Conservation (phyloP, 2,113 vertebrate genomes). For the Acanthochromis polyacanthus region DNA sequence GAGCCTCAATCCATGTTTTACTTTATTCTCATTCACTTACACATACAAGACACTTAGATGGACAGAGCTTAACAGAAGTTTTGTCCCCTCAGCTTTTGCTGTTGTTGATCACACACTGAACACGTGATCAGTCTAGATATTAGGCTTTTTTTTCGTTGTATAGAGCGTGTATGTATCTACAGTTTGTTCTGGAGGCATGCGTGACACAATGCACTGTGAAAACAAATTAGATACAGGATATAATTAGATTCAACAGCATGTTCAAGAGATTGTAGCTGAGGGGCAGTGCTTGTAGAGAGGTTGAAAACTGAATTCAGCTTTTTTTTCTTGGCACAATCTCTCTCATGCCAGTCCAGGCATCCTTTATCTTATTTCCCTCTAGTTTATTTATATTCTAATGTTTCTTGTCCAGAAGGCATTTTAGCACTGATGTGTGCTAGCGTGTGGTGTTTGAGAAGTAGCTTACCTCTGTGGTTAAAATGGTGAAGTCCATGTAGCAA, state of each 20-base stretch:
- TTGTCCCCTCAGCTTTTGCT: too few species aligned
- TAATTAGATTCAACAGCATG: not conserved
- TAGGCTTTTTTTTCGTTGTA: not conserved
- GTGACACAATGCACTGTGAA: slow-evolving; percentile 11
- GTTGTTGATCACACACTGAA: too few species aligned
- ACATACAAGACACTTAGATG: too few species aligned
- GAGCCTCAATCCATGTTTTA: too few species aligned
- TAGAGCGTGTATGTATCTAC: not conserved
- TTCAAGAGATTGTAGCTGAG: not conserved
- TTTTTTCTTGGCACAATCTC: not conserved
- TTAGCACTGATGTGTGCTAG: not conserved
- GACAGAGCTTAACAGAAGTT: too few species aligned
- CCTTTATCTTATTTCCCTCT: not conserved
- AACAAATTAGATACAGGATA: not conserved
- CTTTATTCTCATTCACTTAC: too few species aligned
- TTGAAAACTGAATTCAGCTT: not conserved
- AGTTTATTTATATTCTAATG: not conserved
- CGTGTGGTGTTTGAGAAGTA: not conserved
- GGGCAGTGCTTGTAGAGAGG: too few species aligned
- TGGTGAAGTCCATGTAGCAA: not conserved
- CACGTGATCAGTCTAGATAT: not conserved
- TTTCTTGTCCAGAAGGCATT: not conserved
- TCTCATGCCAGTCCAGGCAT: not conserved
- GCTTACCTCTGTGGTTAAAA: slow-evolving; percentile 1
- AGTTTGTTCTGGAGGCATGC: not conserved